Percentiles rank a stretch among this genome's conserved stretches.
Evolutionary conservation across 2,113 vertebrate genomes (phyloP).

Genomic region (Silurus meridionalis): DNA sequence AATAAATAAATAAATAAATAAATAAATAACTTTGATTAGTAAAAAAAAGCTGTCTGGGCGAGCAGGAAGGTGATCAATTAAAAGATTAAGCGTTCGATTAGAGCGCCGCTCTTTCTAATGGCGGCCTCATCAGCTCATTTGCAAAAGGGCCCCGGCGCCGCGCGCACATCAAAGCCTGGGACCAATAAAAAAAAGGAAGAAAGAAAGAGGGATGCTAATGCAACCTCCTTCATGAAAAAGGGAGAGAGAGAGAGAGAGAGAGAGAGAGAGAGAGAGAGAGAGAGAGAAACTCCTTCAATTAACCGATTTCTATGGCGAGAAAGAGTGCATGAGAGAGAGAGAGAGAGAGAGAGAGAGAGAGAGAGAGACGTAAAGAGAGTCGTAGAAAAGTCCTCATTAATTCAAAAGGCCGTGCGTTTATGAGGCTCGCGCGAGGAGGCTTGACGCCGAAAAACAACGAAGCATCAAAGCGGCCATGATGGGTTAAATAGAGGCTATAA

Average conservation of each 20-base stretch:
- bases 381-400: constrained; percentile 91
- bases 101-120: constrained; percentile 84
- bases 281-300: constrained; percentile 98
- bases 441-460: constrained; percentile 87
- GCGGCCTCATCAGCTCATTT: constrained; percentile 98
- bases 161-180: constrained; percentile 91
- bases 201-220: constrained; percentile 91
- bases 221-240: constrained; percentile 86
- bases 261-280: constrained; percentile 61
- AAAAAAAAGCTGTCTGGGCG: constrained; percentile 56
- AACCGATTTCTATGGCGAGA: constrained; percentile 94
- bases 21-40: neutral
- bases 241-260: constrained; percentile 47
- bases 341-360: constrained; percentile 61
- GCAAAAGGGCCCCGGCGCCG: constrained; percentile 81
- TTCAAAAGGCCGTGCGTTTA: constrained; percentile 90
- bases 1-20: constrained; percentile 63
- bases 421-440: constrained; percentile 91
- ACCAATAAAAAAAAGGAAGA: constrained; percentile 77
- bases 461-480: constrained; percentile 96
- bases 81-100: constrained; percentile 97
- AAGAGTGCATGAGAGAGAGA: constrained; percentile 67
- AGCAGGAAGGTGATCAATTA: constrained; percentile 95
- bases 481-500: constrained; percentile 99
- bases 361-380: constrained; percentile 81